phyloP scores from a whole-genome alignment of 1,140 invertebrate genomes.

The Rhizoglyphus robini region DNA sequence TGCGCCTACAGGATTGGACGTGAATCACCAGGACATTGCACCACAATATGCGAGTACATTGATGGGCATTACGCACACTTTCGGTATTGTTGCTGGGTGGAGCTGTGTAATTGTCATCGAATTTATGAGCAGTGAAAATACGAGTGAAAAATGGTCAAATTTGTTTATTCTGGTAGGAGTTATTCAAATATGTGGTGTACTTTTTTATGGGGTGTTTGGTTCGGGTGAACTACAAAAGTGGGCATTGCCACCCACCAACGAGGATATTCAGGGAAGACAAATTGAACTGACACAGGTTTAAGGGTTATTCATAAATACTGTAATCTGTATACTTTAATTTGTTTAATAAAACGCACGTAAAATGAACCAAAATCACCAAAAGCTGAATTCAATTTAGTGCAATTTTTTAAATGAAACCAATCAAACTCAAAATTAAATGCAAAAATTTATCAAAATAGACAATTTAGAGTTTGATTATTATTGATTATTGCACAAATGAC shows the following conservation, averaged over 20 bases:
- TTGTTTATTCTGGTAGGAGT: conserved; percentile 89
- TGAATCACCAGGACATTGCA: conserved; percentile 97
- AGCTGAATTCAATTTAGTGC: too few species aligned
- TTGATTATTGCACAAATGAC: too few species aligned
- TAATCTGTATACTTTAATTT: too few species aligned
- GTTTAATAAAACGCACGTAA: too few species aligned
- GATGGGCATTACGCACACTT: conserved; percentile 97
- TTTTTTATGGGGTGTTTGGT: conserved; percentile 92
- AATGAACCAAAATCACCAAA: too few species aligned
- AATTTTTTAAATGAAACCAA: too few species aligned
- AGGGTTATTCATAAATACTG: too few species aligned
- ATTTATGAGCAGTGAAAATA: conserved; percentile 61
- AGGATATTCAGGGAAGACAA: background rate
- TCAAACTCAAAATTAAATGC: too few species aligned
- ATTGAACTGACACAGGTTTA: conserved; percentile 10
- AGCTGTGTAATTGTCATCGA: conserved; percentile 88
- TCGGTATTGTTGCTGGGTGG: conserved; percentile 90
- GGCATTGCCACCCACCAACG: conserved; percentile 57
- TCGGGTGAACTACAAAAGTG: conserved; percentile 91
- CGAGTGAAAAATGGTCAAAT: conserved; percentile 65
- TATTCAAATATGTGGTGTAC: conserved; percentile 88
- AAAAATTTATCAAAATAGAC: too few species aligned
- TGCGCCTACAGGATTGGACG: conserved; percentile 97
- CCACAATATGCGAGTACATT: conserved; percentile 95
- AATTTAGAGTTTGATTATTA: too few species aligned